These are phyloP conservation scores for Acomys russatus DNA, from an alignment of 2,797 vertebrate genomes.

Conservation along the genomic window DNA sequence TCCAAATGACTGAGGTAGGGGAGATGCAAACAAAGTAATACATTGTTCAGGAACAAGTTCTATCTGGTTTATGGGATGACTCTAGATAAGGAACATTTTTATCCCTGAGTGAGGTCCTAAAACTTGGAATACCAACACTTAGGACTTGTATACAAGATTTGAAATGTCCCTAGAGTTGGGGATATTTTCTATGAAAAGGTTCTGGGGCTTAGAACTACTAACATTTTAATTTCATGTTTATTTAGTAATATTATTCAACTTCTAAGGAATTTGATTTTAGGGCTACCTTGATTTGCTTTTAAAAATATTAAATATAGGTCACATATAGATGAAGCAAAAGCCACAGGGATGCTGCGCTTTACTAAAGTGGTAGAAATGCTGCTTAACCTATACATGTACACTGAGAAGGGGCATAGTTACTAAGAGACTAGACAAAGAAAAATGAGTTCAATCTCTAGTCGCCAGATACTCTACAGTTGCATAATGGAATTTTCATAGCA, in stretches of 20 bases:
- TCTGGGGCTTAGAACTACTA: background rate
- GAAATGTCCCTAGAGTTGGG: background rate
- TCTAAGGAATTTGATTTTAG: background rate
- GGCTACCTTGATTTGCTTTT: constrained; percentile 45
- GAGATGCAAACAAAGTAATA: background rate
- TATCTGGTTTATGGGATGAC: background rate
- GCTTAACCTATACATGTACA: background rate
- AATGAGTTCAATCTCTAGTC: constrained; percentile 37
- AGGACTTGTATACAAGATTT: background rate
- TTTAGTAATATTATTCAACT: constrained; percentile 35
- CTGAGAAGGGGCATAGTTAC: constrained; percentile 8
- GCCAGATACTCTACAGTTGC: background rate
- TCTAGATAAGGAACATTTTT: background rate
- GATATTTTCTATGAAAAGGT: background rate
- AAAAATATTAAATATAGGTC: background rate
- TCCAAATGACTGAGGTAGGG: background rate
- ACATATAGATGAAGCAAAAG: constrained; percentile 17
- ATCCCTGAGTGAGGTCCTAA: background rate
- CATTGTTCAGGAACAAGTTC: background rate
- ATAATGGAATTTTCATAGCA: constrained; percentile 24
- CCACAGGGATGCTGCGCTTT: background rate
- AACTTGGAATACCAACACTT: background rate
- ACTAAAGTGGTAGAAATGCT: constrained; percentile 20
- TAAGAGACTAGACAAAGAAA: constrained; percentile 18
- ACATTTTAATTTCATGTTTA: constrained; percentile 46